Base-by-base conservation (phyloP, 1,140 invertebrate species). In the Panagrolaimus sp. region DNA sequence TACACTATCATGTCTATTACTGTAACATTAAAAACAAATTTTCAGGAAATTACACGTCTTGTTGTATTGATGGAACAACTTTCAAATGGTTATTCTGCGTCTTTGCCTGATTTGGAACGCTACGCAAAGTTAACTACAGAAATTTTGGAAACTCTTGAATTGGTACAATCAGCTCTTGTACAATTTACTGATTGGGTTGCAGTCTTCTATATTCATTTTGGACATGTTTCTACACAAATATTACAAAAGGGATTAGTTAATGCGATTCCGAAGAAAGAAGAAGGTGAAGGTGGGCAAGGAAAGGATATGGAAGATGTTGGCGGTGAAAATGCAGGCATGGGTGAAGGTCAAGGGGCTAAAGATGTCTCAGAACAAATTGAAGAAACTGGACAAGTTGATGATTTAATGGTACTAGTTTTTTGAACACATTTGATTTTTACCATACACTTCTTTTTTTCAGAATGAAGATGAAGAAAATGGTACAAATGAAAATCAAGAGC, bases 311-410 rank as follows among this genome's bases (percentile, higher is more conserved):
- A 38, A 47, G 74, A 76, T 23, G 75, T 69, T 48, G 65, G 27
- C n/a, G 74, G 66, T 14, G 72, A 75, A 70, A 71, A 71, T 74
- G 63, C 67, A 45, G 76, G 75, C 31, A 78, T 77, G 51, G 75
- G 75, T n/a, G 75, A 78, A 43, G 77, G 72, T 20, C 76, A 76
- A 9, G 83, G 78, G 93, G 93, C 9, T 69, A 93, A 92, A 79
- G 94, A 98, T 86, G 92, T 97, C 7, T 96, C 93, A 1, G 93
- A 97, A 65, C 87, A 88, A 81, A 92, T 96, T 44, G 92, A 96
- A 83, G 90, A 87, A 63, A 90, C 96, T 86, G 95, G 97, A 86
- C 94, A 87, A 79, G 84, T 86, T 61, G 80, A 82, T 63, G 81
- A 77, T 7, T 27, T 38, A 38, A 38, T 38, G 31, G 31, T 38